Percentiles rank a stretch among this genome's conserved stretches.
Conservation (phyloP, 1,140 invertebrate genomes). For the Bombus cullumanus region DNA sequence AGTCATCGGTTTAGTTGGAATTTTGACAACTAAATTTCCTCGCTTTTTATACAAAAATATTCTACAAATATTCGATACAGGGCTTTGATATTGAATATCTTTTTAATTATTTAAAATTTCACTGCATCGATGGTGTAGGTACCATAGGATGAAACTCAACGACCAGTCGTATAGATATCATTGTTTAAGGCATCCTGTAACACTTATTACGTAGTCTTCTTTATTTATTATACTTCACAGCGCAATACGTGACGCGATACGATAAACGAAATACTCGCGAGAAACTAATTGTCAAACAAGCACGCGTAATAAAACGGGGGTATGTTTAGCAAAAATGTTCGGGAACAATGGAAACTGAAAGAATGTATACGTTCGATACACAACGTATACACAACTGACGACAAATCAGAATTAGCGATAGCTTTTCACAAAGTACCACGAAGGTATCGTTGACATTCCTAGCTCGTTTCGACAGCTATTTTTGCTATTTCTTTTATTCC, state of each 20-base stretch:
- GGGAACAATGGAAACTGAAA: too few species aligned
- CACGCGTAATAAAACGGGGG: too few species aligned
- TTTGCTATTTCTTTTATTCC: neutral
- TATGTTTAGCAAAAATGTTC: too few species aligned
- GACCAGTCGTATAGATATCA: too few species aligned
- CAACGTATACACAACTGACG: too few species aligned
- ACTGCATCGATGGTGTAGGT: too few species aligned
- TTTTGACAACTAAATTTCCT: too few species aligned
- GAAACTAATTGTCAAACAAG: neutral
- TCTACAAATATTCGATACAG: neutral
- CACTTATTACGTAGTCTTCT: neutral
- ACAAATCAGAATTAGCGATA: neutral
- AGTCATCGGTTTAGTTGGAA: too few species aligned
- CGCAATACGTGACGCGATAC: too few species aligned
- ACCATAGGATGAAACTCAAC: too few species aligned
- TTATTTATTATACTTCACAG: too few species aligned
- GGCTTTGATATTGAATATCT: neutral
- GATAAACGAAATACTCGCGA: too few species aligned
- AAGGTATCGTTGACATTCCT: conserved; percentile 1
- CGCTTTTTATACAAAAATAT: neutral
- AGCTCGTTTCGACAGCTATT: neutral
- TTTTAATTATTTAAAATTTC: neutral
- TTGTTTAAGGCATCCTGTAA: neutral
- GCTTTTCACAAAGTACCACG: neutral
- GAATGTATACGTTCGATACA: neutral